Conservation (phyloP, 2,888 invertebrate genomes). For the Ennomos erosarius region DNA sequence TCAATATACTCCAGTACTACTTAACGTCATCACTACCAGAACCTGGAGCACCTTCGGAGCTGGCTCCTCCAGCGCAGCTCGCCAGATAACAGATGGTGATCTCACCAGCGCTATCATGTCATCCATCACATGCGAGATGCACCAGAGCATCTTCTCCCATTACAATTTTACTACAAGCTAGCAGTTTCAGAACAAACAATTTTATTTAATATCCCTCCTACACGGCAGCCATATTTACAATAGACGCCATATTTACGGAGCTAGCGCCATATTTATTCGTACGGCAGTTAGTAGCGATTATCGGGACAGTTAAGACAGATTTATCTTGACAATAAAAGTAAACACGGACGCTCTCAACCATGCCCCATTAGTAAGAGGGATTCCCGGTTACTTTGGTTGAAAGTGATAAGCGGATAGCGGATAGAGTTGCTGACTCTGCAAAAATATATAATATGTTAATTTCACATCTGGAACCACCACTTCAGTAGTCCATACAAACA, state of each 20-base stretch:
- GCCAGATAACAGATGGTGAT: too few relatives aligned
- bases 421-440: conserved; percentile 2
- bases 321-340: conserved; percentile 83
- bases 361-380: conserved; percentile 76
- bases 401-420: conserved; percentile 32
- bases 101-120: too few relatives aligned
- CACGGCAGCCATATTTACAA: conserved; percentile 9
- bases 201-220: conserved; percentile 5
- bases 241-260: conserved; percentile 15
- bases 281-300: conserved; percentile 78
- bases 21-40: too few relatives aligned
- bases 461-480: too few relatives aligned
- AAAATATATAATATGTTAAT: too few relatives aligned
- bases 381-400: conserved; percentile 48
- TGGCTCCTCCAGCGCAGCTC: too few relatives aligned
- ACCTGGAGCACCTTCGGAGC: too few relatives aligned
- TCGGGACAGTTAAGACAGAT: conserved; percentile 80
- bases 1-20: too few relatives aligned
- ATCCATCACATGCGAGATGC: too few relatives aligned
- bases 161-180: too few relatives aligned
- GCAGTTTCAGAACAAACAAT: conserved; percentile 1
- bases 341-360: conserved; percentile 71
- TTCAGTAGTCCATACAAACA: too few relatives aligned
- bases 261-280: conserved; percentile 54
- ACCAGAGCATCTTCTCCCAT: too few relatives aligned